phyloP scores from a whole-genome alignment of 2,888 invertebrate genomes.

The Conus canariensis region DNA sequence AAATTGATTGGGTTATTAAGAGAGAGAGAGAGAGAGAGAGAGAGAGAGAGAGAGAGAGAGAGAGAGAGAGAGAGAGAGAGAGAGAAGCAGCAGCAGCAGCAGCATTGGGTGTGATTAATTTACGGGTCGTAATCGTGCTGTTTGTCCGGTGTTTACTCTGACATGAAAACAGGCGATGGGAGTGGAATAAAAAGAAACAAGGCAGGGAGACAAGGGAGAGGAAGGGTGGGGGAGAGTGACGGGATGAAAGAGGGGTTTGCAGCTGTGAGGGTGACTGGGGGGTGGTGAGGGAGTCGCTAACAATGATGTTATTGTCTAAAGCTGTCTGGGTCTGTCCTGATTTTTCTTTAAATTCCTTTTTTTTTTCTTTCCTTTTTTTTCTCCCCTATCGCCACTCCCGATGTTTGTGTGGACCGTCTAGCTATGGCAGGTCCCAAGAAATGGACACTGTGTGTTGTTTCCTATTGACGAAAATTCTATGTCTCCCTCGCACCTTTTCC shows the following conservation, averaged over 20 bases:
- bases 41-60: not conserved
- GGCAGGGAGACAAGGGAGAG: not conserved
- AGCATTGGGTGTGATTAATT: too few relatives aligned
- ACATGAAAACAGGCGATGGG: too few relatives aligned
- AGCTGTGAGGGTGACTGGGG: not conserved
- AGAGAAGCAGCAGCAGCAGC: too few relatives aligned
- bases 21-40: not conserved
- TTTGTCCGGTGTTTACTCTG: too few relatives aligned
- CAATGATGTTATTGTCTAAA: not conserved
- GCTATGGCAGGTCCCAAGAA: too few relatives aligned
- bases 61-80: too few relatives aligned
- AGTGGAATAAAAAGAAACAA: too few relatives aligned
- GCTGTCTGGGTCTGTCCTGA: not conserved
- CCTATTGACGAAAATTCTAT: too few relatives aligned
- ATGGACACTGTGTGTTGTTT: too few relatives aligned
- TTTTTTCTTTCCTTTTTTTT: not conserved
- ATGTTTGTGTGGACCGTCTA: too few relatives aligned
- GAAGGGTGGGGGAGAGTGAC: not conserved
- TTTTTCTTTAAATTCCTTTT: not conserved
- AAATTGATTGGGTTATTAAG: constrained; percentile 18
- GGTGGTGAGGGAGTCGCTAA: not conserved
- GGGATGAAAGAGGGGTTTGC: not conserved
- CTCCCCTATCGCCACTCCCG: not conserved
- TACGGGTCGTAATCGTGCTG: too few relatives aligned
- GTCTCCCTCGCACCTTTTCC: too few relatives aligned